phyloP scores from a whole-genome alignment of 1,140 invertebrate species.

The Drosophila kohkoa region DNA sequence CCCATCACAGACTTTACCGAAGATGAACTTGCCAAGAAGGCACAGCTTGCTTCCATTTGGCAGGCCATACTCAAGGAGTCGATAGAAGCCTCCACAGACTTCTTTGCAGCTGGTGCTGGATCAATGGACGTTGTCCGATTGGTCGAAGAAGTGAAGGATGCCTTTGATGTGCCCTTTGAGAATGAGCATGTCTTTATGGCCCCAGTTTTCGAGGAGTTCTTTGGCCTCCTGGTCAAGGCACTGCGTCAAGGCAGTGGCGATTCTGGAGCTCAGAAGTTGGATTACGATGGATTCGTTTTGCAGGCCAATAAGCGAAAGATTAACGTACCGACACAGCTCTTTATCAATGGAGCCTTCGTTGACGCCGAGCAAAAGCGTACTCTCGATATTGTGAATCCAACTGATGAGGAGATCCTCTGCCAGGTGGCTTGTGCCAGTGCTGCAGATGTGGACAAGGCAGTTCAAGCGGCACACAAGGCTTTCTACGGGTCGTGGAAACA shows the following conservation, averaged over 20 bases:
- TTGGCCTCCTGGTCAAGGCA: conserved; percentile 78
- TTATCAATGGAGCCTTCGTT: conserved; percentile 96
- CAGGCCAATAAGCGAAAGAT: conserved; percentile 94
- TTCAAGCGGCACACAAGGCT: conserved; percentile 93
- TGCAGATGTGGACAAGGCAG: conserved; percentile 94
- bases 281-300: conserved; percentile 90
- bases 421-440: conserved; percentile 91
- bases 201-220: conserved; percentile 94
- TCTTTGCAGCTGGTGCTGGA: conserved; percentile 95
- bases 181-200: conserved; percentile 98
- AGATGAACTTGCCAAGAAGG: conserved; percentile 90
- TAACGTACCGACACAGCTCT: conserved; percentile 94
- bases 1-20: conserved; percentile 88
- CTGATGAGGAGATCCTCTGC: conserved; percentile 93
- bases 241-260: conserved; percentile 61
- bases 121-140: conserved; percentile 98
- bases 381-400: conserved; percentile 92
- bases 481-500: conserved; percentile 96
- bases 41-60: conserved; percentile 91
- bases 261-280: conserved; percentile 85
- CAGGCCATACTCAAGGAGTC: conserved; percentile 92
- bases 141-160: conserved; percentile 96
- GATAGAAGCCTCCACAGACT: conserved; percentile 93
- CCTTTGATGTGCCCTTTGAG: conserved; percentile 90
- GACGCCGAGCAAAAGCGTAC: conserved; percentile 89